These are phyloP conservation scores for Chloroceryle inda DNA, from an alignment of 2,797 vertebrate species.

Conservation along the genomic window DNA sequence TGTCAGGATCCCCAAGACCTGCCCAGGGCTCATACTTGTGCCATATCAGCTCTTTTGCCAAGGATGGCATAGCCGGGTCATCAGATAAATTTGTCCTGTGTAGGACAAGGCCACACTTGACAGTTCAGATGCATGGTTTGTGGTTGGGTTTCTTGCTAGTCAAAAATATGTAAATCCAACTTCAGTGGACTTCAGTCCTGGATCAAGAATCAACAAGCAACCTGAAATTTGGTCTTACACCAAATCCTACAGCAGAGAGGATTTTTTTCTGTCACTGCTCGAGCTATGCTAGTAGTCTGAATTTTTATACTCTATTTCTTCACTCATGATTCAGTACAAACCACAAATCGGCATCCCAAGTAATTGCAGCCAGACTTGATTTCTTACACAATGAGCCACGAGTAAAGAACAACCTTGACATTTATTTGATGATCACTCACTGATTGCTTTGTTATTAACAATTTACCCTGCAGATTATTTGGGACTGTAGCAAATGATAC, in stretches of 20 bases:
- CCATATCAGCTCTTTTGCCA: not conserved
- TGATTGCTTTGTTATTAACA: constrained; percentile 39
- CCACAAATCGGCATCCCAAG: not conserved
- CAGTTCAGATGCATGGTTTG: not conserved
- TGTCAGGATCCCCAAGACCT: not conserved
- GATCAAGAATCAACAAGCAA: not conserved
- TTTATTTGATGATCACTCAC: constrained; percentile 16
- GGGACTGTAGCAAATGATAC: not conserved
- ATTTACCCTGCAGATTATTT: constrained; percentile 24
- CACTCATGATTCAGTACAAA: not conserved
- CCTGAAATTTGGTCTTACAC: not conserved
- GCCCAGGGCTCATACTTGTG: not conserved
- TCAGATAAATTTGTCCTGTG: not conserved
- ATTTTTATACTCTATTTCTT: not conserved
- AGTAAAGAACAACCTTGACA: not conserved
- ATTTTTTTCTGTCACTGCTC: not conserved
- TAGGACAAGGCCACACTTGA: not conserved
- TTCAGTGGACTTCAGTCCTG: not conserved
- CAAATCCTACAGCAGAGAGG: not conserved
- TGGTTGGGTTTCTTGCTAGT: not conserved
- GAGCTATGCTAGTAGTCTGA: not conserved
- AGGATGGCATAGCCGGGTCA: not conserved
- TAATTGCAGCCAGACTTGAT: not conserved
- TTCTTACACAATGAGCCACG: constrained; percentile 1
- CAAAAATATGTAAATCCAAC: not conserved